phyloP scores from a whole-genome alignment of 2,113 vertebrate species.

The Rhinogobius similis region DNA sequence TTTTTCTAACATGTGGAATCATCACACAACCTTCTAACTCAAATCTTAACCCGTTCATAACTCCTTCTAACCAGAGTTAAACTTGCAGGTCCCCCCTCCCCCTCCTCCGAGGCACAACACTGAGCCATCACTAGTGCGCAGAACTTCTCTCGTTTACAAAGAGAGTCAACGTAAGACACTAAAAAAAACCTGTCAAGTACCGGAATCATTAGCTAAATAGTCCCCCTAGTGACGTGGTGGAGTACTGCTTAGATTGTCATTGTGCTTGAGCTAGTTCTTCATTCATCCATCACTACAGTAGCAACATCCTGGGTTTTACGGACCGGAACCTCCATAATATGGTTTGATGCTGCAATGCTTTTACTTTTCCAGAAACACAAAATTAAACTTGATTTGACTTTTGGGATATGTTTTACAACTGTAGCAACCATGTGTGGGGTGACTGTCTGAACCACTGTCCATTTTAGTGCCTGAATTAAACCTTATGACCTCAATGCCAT shows the following conservation, averaged over 20 bases:
- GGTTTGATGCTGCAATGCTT: slow-evolving; percentile 34
- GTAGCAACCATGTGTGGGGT: slow-evolving; percentile 26
- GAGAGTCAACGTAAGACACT: slow-evolving; percentile 82
- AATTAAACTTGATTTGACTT: slow-evolving; percentile 20
- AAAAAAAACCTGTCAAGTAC: slow-evolving; percentile 36
- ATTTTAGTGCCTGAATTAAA: slow-evolving; percentile 55
- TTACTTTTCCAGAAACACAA: not conserved
- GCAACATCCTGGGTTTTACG: slow-evolving; percentile 3
- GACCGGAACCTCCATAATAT: slow-evolving; percentile 10
- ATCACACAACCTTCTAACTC: slow-evolving; percentile 36
- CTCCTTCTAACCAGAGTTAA: slow-evolving; percentile 51
- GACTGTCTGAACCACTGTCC: slow-evolving; percentile 21
- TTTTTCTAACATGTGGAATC: not conserved
- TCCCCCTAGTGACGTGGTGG: slow-evolving; percentile 54
- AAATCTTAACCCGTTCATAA: slow-evolving; percentile 34
- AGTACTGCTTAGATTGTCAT: slow-evolving; percentile 32
- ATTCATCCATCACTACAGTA: slow-evolving; percentile 34
- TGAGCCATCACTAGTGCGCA: slow-evolving; percentile 69
- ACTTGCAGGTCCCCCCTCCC: slow-evolving; percentile 76
- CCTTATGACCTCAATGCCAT: slow-evolving; percentile 44
- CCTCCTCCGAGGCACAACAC: slow-evolving; percentile 75
- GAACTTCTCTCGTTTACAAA: slow-evolving; percentile 78
- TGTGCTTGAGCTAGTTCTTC: slow-evolving; percentile 17
- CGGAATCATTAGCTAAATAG: slow-evolving; percentile 23
- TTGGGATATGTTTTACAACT: slow-evolving; percentile 20